phyloP scores from a whole-genome alignment of 2,888 invertebrate genomes.

The Drosophila prolongata region DNA sequence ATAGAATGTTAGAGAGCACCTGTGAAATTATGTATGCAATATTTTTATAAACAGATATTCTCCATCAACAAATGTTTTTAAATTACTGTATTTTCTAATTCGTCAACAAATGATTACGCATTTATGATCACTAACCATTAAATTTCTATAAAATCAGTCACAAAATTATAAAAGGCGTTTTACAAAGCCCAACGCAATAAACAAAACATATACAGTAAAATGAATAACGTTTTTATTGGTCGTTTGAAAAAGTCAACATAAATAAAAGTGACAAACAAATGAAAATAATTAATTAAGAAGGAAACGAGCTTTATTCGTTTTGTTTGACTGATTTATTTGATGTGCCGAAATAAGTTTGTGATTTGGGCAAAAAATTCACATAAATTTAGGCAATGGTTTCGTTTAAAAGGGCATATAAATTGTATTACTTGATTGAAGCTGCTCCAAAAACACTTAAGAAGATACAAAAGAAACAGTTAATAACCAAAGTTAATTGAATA shows the following conservation, averaged over 20 bases:
- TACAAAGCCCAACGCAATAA: background rate
- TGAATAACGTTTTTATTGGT: constrained; percentile 15
- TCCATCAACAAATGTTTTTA: background rate
- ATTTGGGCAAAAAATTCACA: background rate
- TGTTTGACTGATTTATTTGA: constrained; percentile 4
- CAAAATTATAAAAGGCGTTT: background rate
- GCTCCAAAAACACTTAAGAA: background rate
- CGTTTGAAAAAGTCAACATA: constrained; percentile 2
- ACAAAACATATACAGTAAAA: constrained; percentile 6
- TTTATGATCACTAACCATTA: constrained; percentile 19
- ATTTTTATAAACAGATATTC: too few species aligned
- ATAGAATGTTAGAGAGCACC: too few species aligned
- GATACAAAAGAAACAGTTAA: background rate
- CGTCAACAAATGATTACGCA: constrained; percentile 10
- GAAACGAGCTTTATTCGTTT: background rate
- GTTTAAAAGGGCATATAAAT: background rate
- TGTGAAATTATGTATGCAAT: too few species aligned
- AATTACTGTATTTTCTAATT: background rate
- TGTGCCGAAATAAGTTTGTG: background rate
- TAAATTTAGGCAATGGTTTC: background rate
- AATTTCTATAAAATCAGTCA: constrained; percentile 1
- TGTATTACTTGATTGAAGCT: constrained; percentile 1
- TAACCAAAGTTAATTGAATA: background rate
- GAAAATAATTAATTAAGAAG: constrained; percentile 20
- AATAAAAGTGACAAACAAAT: background rate